These are phyloP conservation scores for Thinocorus orbignyianus DNA, from an alignment of 2,113 vertebrate species.

Conservation along the genomic window DNA sequence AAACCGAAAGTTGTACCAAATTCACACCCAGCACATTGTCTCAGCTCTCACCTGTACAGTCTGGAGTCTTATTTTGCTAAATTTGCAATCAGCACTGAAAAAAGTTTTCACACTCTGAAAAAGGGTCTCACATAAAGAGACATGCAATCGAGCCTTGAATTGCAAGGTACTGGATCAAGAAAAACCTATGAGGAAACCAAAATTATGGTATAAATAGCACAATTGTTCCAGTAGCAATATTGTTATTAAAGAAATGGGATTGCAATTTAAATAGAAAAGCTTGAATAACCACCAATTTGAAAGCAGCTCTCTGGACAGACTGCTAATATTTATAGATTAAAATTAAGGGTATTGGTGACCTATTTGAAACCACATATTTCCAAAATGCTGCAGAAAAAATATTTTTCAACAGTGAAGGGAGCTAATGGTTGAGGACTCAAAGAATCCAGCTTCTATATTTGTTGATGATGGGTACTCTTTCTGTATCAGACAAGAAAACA, in stretches of 20 bases:
- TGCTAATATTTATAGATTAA: not conserved
- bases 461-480: not conserved
- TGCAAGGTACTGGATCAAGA: not conserved
- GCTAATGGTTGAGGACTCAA: not conserved
- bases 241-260: not conserved
- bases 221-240: not conserved
- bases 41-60: not conserved
- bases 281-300: not conserved
- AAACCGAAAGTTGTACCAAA: not conserved
- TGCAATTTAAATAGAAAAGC: not conserved
- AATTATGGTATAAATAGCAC: not conserved
- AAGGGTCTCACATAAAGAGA: not conserved
- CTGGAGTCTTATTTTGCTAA: not conserved
- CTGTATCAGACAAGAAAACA: not conserved
- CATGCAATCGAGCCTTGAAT: not conserved
- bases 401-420: not conserved
- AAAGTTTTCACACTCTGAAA: not conserved
- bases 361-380: not conserved
- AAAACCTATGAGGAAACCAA: not conserved
- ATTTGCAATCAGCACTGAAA: not conserved
- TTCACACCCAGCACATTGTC: not conserved
- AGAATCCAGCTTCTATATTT: not conserved
- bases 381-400: not conserved
- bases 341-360: not conserved
- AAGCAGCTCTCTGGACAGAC: not conserved